phyloP scores from a whole-genome alignment of 2,797 vertebrate genomes.

The Australoheros facetus region DNA sequence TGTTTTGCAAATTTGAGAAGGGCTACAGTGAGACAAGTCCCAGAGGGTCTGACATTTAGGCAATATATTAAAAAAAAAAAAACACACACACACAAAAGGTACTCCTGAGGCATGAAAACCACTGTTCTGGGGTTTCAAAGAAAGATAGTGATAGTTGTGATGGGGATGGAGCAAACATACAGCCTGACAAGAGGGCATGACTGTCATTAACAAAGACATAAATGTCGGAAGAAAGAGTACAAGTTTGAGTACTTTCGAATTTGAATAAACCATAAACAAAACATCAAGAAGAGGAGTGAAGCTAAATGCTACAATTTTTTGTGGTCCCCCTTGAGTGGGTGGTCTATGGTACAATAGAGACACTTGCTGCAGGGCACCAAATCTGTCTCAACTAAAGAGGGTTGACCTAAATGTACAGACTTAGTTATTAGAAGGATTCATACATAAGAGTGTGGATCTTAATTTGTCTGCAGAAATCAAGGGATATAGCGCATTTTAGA shows the following conservation, averaged over 20 bases:
- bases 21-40: slow-evolving; percentile 42
- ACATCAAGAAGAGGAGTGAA: slow-evolving; percentile 7
- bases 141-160: slow-evolving; percentile 37
- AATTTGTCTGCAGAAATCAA: slow-evolving; percentile 20
- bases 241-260: slow-evolving; percentile 25
- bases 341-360: slow-evolving; percentile 44
- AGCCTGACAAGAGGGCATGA: neutral
- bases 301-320: slow-evolving; percentile 27
- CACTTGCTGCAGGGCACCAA: slow-evolving; percentile 45
- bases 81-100: neutral
- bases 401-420: slow-evolving; percentile 60
- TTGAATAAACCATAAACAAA: slow-evolving; percentile 41
- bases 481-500: slow-evolving; percentile 18
- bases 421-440: slow-evolving; percentile 50
- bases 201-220: slow-evolving; percentile 42
- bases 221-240: slow-evolving; percentile 33
- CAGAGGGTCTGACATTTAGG: slow-evolving; percentile 53
- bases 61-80: slow-evolving; percentile 37
- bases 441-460: slow-evolving; percentile 14
- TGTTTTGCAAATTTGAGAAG: slow-evolving; percentile 49
- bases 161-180: slow-evolving; percentile 13
- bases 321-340: slow-evolving; percentile 41
- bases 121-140: slow-evolving; percentile 36
- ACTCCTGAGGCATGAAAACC: slow-evolving; percentile 48
- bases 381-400: slow-evolving; percentile 34